Conservation (phyloP, 2,113 vertebrate species). For the Isurus oxyrinchus region DNA sequence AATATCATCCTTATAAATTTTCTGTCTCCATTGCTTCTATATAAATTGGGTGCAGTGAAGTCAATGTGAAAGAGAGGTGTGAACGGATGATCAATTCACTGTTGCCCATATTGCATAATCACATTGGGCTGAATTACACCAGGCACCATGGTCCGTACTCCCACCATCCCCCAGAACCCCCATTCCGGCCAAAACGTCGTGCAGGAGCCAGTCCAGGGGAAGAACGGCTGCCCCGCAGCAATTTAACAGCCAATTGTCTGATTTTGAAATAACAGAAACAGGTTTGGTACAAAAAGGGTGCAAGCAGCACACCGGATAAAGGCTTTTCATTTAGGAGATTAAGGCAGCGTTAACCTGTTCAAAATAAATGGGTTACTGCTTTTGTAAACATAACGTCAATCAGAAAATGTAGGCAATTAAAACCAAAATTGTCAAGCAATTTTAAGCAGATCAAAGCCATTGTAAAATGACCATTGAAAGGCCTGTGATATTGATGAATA, state of each 20-base stretch:
- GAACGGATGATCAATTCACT: not conserved
- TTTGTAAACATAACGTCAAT: slow-evolving; percentile 1
- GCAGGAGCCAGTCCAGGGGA: too few species aligned
- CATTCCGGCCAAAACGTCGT: too few species aligned
- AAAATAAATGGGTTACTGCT: not conserved
- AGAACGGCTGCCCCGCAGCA: too few species aligned
- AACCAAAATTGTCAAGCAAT: not conserved
- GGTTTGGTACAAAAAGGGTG: not conserved
- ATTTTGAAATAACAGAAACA: not conserved
- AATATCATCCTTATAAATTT: not conserved
- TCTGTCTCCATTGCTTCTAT: not conserved
- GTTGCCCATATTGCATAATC: not conserved
- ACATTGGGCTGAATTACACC: not conserved
- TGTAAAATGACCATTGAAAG: not conserved
- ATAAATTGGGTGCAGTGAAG: not conserved
- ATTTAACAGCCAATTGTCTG: too few species aligned
- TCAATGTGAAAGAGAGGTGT: not conserved
- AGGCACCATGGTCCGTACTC: too few species aligned
- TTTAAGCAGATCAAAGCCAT: slow-evolving; percentile 33
- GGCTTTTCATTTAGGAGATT: not conserved
- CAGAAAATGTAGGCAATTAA: slow-evolving; percentile 1
- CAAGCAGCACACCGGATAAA: not conserved
- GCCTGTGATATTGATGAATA: slow-evolving; percentile 17
- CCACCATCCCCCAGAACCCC: too few species aligned
- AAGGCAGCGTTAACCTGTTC: not conserved